Conservation (phyloP, 2,797 vertebrate species). For the Sebastes ruberrimus region DNA sequence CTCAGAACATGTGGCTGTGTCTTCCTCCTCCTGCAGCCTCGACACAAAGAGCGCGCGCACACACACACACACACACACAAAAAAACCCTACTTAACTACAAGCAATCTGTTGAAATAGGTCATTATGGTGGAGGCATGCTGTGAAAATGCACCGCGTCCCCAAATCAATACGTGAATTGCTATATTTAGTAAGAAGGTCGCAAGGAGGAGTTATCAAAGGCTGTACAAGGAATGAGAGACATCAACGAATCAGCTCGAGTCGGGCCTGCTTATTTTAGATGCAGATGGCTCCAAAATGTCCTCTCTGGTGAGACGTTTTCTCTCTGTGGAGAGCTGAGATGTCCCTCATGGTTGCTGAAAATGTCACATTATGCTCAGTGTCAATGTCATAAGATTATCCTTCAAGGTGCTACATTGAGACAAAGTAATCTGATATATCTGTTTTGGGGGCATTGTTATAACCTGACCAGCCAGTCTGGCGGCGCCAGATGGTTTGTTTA, state of each 20-base stretch:
- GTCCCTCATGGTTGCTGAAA: constrained; percentile 54
- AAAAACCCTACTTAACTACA: constrained; percentile 54
- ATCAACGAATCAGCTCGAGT: constrained; percentile 58
- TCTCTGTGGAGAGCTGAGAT: constrained; percentile 54
- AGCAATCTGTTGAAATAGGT: constrained; percentile 82
- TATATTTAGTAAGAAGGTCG: constrained; percentile 85
- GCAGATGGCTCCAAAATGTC: constrained; percentile 71
- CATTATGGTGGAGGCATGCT: constrained; percentile 77
- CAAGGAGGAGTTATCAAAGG: constrained; percentile 73
- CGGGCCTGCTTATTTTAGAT: constrained; percentile 68
- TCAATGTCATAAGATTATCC: constrained; percentile 63
- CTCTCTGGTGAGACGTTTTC: constrained; percentile 48
- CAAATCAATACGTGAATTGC: constrained; percentile 80
- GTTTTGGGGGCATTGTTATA: not conserved
- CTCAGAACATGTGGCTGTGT: constrained; percentile 34
- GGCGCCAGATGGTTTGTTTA: not conserved
- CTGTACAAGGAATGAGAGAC: constrained; percentile 61
- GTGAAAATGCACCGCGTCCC: constrained; percentile 68
- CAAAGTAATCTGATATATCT: constrained; percentile 5
- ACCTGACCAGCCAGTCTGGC: not conserved
- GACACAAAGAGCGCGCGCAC: constrained; percentile 47
- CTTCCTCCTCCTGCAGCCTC: constrained; percentile 34
- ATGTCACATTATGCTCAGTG: constrained; percentile 68
- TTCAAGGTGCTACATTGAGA: constrained; percentile 31
- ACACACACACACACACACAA: not conserved